Base-by-base conservation (phyloP, 2,113 vertebrate species). In the Penelope pileata region DNA sequence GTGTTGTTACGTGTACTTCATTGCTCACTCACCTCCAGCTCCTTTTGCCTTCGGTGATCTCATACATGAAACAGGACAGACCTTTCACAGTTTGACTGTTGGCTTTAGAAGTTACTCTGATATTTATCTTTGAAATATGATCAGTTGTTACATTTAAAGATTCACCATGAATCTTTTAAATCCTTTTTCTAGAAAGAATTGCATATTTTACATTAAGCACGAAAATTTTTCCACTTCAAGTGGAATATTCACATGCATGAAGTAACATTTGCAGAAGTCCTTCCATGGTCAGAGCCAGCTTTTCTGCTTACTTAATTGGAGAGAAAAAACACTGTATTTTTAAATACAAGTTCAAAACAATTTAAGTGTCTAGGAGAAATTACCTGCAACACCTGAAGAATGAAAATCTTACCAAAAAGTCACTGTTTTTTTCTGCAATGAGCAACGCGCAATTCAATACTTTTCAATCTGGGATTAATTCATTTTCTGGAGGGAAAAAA, bases 241-340 rank as follows among this genome's bases (percentile, higher is more conserved):
- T 54, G 15, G 11, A 43, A 15, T n/a, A 64, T 51, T 75, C 10
- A 47, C 8, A 22, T 17, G 2, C 43, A 22, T 16, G 24, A 73
- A 50, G 17, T 6, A 83, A n/a, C 11, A 36, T 27, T 32, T 69
- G 14, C 22, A 82, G 24, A 93, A 54, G 21, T n/a, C 14, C 10
- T 83, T 81, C 34, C 26, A n/a, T 2, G 5, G 21, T 18, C 26
- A 63, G 83, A 74, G 12, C 12, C 27, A 15, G n/a, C 11, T 36
- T 69, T 47, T 67, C 14, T 18, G 45, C 8, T 26, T 63, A 12
- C 14, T 27, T 48, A 69, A 62, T 24, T 38, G 58, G 85, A 79
- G 2, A 16, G 14, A 16, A 10, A 66, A 48, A 40, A 3, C 0
- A 1, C 2, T 2, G n/a, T 45, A 3, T 6, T 69, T 73, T 79